Percentiles rank a stretch among this genome's conserved stretches.
Evolutionary conservation across 2,797 vertebrate species (phyloP).

Genomic region (Sebastes cheni): DNA sequence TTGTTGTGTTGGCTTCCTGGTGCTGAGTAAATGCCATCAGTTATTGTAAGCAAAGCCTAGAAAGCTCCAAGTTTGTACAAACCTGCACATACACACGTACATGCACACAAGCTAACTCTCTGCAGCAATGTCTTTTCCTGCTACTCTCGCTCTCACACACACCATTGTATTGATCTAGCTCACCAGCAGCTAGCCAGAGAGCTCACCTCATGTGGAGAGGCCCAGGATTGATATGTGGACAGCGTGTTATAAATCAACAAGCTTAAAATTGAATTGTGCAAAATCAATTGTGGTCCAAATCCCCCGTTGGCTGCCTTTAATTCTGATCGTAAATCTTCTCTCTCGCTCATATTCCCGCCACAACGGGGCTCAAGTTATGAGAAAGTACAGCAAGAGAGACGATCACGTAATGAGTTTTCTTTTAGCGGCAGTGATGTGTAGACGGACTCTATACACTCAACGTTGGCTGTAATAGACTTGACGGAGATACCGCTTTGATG

Average conservation of each 20-base stretch:
- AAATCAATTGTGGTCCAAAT: constrained; percentile 77
- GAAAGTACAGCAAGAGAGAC: constrained; percentile 53
- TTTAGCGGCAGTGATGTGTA: constrained; percentile 20
- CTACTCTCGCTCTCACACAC: neutral
- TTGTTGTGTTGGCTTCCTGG: constrained; percentile 46
- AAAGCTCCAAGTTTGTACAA: constrained; percentile 35
- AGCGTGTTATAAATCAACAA: constrained; percentile 78
- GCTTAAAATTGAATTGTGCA: constrained; percentile 80
- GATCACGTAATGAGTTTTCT: constrained; percentile 46
- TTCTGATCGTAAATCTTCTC: constrained; percentile 77
- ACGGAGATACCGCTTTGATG: neutral
- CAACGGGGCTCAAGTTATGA: constrained; percentile 64
- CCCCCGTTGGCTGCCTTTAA: constrained; percentile 72
- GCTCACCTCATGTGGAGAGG: constrained; percentile 64
- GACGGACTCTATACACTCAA: constrained; percentile 8
- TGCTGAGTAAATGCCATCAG: constrained; percentile 58
- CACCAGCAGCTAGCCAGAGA: constrained; percentile 52
- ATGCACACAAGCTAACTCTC: neutral
- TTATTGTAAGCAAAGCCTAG: constrained; percentile 55
- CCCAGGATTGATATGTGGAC: constrained; percentile 74
- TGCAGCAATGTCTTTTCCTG: constrained; percentile 2
- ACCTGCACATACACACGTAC: neutral
- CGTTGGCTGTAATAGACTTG: constrained; percentile 14
- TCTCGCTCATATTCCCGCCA: constrained; percentile 49
- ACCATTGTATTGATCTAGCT: constrained; percentile 63